A percentile compares a stretch with the other conserved stretches of the same genome.
Evolutionary conservation across 2,113 vertebrate genomes (phyloP).

Genomic region (Ctenomys sociabilis): DNA sequence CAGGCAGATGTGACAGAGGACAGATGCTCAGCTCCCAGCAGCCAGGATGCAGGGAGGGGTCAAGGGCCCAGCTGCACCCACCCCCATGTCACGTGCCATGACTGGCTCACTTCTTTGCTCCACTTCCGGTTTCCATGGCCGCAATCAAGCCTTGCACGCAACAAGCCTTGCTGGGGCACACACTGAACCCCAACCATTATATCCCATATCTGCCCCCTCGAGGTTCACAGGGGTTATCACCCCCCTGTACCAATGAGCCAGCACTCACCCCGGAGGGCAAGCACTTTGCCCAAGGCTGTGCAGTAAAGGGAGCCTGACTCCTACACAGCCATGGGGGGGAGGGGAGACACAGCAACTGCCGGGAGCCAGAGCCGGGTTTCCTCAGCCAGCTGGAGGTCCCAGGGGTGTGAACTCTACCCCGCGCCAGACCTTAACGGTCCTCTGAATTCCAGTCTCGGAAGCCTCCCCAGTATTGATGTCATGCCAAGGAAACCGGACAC

Average conservation of each 20-base stretch:
- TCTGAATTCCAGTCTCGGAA: not conserved
- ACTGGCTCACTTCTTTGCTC: not conserved
- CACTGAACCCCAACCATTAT: not conserved
- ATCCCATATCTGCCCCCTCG: not conserved
- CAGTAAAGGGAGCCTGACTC: not conserved
- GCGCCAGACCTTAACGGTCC: rapidly evolving
- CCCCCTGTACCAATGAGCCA: not conserved
- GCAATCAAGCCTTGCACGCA: not conserved
- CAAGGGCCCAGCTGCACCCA: not conserved
- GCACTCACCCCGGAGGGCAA: not conserved
- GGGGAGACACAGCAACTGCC: rapidly evolving
- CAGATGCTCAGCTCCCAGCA: not conserved
- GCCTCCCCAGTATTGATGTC: not conserved
- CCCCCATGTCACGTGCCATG: not conserved
- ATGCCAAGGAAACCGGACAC: not conserved
- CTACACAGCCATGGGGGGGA: not conserved
- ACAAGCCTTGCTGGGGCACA: not conserved
- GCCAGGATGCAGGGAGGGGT: not conserved
- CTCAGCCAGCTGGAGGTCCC: not conserved
- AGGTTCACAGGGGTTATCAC: no score
- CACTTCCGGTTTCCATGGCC: not conserved
- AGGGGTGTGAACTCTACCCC: not conserved
- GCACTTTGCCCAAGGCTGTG: no score
- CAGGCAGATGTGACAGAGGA: not conserved
- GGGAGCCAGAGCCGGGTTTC: no score